These are phyloP conservation scores for Pteruthius melanotis DNA, from an alignment of 2,113 vertebrate genomes.

Conservation along the genomic window DNA sequence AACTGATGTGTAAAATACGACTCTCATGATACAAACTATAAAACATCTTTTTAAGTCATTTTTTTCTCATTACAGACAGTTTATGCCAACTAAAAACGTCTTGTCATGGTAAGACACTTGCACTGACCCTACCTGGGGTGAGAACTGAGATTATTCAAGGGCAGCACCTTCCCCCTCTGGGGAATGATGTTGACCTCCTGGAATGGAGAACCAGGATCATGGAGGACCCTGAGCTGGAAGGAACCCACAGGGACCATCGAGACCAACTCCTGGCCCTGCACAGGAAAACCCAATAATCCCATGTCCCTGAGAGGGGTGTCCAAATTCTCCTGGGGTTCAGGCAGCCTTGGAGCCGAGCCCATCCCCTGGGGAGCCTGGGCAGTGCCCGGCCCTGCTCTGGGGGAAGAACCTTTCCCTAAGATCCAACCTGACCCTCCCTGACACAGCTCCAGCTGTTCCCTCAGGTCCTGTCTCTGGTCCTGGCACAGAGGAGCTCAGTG, in stretches of 20 bases:
- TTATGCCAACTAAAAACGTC: neutral
- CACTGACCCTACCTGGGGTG: neutral
- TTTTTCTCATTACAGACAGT: neutral
- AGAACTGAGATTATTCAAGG: neutral
- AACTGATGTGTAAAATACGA: neutral
- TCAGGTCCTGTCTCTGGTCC: neutral
- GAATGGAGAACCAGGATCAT: neutral
- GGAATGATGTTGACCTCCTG: neutral
- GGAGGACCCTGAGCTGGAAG: neutral
- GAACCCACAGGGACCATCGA: neutral
- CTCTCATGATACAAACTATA: neutral
- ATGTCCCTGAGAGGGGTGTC: neutral
- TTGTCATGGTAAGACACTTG: neutral
- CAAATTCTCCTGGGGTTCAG: neutral
- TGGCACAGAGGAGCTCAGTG: neutral
- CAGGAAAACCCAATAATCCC: neutral
- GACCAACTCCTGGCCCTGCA: neutral
- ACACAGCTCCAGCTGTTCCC: neutral
- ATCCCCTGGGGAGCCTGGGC: neutral
- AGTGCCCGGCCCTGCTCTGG: neutral
- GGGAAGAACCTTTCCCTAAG: neutral
- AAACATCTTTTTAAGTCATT: rapidly evolving
- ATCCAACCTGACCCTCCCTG: neutral
- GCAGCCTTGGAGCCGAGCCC: neutral
- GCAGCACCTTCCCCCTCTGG: neutral